These are phyloP conservation scores for Anguilla obscura DNA, from an alignment of 2,797 vertebrate genomes.

Conservation along the genomic window DNA sequence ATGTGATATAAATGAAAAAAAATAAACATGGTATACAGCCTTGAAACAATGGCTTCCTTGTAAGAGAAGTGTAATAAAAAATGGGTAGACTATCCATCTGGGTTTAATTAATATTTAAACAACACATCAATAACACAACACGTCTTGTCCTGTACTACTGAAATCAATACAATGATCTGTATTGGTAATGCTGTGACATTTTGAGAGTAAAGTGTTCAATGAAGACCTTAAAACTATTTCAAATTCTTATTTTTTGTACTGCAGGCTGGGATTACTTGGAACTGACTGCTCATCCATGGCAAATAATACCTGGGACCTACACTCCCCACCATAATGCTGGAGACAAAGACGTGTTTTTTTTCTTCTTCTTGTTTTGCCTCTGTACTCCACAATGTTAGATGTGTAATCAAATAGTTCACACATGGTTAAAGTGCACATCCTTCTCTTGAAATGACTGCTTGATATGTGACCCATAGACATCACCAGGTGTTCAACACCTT, in stretches of 20 bases:
- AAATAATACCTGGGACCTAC: neutral
- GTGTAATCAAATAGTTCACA: too few species aligned
- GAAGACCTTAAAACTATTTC: neutral
- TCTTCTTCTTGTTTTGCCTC: too few species aligned
- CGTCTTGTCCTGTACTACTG: neutral
- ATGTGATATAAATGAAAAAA: neutral
- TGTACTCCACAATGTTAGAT: too few species aligned
- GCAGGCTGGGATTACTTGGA: neutral
- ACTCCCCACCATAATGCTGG: neutral
- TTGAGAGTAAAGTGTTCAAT: neutral
- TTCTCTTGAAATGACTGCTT: too few species aligned
- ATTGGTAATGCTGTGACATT: slow-evolving; percentile 11
- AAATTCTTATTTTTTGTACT: neutral
- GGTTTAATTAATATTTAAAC: neutral
- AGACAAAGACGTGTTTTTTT: neutral
- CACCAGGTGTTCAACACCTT: too few species aligned
- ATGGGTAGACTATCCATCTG: slow-evolving; percentile 6
- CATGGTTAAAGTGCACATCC: too few species aligned
- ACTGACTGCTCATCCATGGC: neutral
- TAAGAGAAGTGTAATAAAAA: neutral
- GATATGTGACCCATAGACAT: too few species aligned
- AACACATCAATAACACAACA: neutral
- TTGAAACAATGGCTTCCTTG: neutral
- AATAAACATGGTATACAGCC: neutral
- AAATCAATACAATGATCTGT: slow-evolving; percentile 11